Evolutionary conservation across 2,888 invertebrate genomes (phyloP), one percentile per base, ranked within the genome.

Genomic region (Epinotia nisella): DNA sequence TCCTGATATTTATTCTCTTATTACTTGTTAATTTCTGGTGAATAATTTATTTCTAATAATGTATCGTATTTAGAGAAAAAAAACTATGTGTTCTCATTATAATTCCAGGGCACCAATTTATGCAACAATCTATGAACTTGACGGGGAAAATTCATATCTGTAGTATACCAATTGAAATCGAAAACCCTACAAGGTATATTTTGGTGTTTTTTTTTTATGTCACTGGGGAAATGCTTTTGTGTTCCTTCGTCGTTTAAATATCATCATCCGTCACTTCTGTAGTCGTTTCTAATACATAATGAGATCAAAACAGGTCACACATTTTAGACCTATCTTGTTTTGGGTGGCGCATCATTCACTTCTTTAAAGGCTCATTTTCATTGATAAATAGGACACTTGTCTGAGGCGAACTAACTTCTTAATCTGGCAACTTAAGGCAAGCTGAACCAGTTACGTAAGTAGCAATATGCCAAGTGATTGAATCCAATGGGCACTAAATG

Each of bases 111-210:
- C 75, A 76, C 82, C 85, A 78, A 83, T 87, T 79, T 90, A 87
- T 80, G 84, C 88, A 76, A 90, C 91, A 76, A 87, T 89, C 76
- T 87, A 85, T 83, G 92, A 91, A 83, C 83, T 84, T 72, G 89
- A 91, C 74, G 88, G 81, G 68, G 89, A 89, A 81, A 84, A 84
- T 78, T 73, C 75, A 60, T 74, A 65, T 77, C 70, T 74, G 53
- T 77, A 66, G 62, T 72, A 58, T 55, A 59, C 21, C 29, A 64
- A 69, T 73, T 39, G 15, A 60, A 75, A 62, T 55, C 15, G 62
- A 56, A 68, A 39, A 49, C 49, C 15, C 3, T 19, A 7, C 4
- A 65, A 59, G 64, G 72, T 74, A 71, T 67, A 62, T 53, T 68
- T 71, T 29, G 75, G 71, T 67, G n/a, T 78, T 45, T 71, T 65